Evolutionary conservation across 2,888 invertebrate species (phyloP), one percentile per base, ranked within the genome.

Genomic region (Dicranocentrus wangi): DNA sequence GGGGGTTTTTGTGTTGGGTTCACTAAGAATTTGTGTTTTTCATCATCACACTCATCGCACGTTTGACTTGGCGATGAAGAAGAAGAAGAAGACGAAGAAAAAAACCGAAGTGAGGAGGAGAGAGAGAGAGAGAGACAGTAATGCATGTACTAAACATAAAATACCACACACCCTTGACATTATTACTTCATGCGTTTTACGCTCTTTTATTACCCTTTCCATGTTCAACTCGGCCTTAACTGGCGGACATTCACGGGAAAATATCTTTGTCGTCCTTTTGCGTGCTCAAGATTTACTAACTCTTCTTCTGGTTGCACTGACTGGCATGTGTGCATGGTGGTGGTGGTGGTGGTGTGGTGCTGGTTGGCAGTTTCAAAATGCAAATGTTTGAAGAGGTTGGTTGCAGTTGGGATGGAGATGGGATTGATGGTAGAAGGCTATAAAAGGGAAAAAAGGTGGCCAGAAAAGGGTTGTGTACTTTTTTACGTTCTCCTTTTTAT

Each of bases 81-180:
- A n/a, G n/a, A n/a, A n/a, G n/a, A n/a, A n/a, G n/a, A n/a, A n/a
- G n/a, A n/a, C n/a, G n/a, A n/a, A n/a, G 43, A 60, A 43, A 42
- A 70, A 55, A 69, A 70, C 39, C 27, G 13, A 70, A 70, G 43
- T 55, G 55, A 55, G 55, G 43, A 68, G 47, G 28, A n/a, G 58
- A 68, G 68, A 76, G 55, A 55, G 55, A 58, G 58, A 60, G 28
- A n/a, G 58, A 68, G 68, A 76, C 76, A 75, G 76, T 68, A 68
- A 76, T 76, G 51, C 60, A 47, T 21, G 68, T 68, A 66, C 55
- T 76, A 76, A 76, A 76, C 68, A 68, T 76, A 58, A 76, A 68
- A 76, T 60, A 68, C 73, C 66, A 75, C 73, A 75, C 65, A 75
- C 73, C 73, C 66, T 75, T 75, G 65, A 75, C 65, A 75, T 75